Percentiles rank a stretch among this genome's conserved stretches.
Conservation (phyloP, 2,888 invertebrate species). For the Panzeria rudis region DNA sequence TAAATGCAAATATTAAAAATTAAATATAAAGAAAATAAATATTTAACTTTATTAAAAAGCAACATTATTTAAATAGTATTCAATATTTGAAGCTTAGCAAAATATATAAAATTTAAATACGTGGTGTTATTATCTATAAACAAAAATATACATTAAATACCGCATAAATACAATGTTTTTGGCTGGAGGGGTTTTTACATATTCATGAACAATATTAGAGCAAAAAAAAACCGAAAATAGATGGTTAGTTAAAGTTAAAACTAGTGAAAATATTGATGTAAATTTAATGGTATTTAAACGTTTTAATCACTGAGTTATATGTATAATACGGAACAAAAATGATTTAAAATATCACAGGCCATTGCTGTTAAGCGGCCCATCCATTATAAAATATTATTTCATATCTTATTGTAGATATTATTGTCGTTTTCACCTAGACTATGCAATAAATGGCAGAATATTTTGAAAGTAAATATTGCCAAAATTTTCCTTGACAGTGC, state of each 20-base stretch:
- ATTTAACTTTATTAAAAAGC: slow-evolving; percentile 21
- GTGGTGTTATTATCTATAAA: slow-evolving; percentile 53
- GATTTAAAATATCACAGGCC: not conserved
- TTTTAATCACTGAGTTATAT: not conserved
- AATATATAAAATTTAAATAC: slow-evolving; percentile 51
- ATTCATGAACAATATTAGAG: slow-evolving; percentile 5
- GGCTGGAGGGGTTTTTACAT: not conserved
- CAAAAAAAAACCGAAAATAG: not conserved
- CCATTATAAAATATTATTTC: too few relatives aligned
- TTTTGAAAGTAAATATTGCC: too few relatives aligned
- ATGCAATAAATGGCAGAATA: too few relatives aligned
- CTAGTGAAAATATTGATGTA: slow-evolving; percentile 1
- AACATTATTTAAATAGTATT: slow-evolving; percentile 41
- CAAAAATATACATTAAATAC: slow-evolving; percentile 56
- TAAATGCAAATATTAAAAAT: slow-evolving; percentile 48
- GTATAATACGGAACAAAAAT: not conserved
- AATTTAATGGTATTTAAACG: slow-evolving; percentile 24
- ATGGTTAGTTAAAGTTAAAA: not conserved
- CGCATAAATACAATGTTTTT: slow-evolving; percentile 65
- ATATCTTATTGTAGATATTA: too few relatives aligned
- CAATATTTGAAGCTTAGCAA: slow-evolving; percentile 50
- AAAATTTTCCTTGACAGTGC: too few relatives aligned
- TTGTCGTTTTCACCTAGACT: too few relatives aligned
- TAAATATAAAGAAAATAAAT: slow-evolving; percentile 40
- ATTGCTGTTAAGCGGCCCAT: not conserved